Evolutionary conservation across 2,888 invertebrate species (phyloP).

Genomic region (Pomacea canaliculata): DNA sequence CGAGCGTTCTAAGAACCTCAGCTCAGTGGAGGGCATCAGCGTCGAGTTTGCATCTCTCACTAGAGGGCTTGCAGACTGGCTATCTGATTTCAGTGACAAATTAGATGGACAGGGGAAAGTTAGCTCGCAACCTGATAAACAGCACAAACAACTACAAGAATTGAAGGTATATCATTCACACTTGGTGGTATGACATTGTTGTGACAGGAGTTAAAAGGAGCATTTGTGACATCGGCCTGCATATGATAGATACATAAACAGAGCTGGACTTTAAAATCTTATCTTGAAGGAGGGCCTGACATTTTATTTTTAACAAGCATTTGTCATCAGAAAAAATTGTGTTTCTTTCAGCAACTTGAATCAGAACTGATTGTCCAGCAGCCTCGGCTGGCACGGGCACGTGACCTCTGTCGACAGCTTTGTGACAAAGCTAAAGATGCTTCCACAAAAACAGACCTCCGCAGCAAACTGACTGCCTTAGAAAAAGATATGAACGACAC

Average conservation of each 20-base stretch:
- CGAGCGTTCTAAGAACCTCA: slow-evolving; percentile 76
- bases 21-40: slow-evolving; percentile 91
- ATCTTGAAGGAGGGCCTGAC: too few relatives aligned
- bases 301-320: too few relatives aligned
- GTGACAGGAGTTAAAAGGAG: too few relatives aligned
- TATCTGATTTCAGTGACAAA: slow-evolving; percentile 88
- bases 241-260: too few relatives aligned
- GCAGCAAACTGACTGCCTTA: slow-evolving; percentile 87
- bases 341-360: slow-evolving; percentile 46
- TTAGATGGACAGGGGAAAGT: slow-evolving; percentile 81
- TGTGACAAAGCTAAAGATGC: slow-evolving; percentile 90
- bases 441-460: slow-evolving; percentile 90
- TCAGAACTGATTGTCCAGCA: slow-evolving; percentile 44
- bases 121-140: slow-evolving; percentile 76
- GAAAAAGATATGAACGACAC: slow-evolving; percentile 88
- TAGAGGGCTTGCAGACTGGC: slow-evolving; percentile 85
- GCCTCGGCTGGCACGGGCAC: slow-evolving; percentile 54
- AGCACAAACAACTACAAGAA: slow-evolving; percentile 88
- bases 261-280: too few relatives aligned
- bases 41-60: slow-evolving; percentile 92
- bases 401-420: slow-evolving; percentile 82
- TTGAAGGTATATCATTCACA: slow-evolving; percentile 75
- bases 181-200: too few relatives aligned
- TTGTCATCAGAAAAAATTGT: background rate
- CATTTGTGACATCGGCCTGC: too few relatives aligned